These are phyloP conservation scores for Tetheella fluctuosa DNA, from an alignment of 2,888 invertebrate genomes.

Conservation along the genomic window DNA sequence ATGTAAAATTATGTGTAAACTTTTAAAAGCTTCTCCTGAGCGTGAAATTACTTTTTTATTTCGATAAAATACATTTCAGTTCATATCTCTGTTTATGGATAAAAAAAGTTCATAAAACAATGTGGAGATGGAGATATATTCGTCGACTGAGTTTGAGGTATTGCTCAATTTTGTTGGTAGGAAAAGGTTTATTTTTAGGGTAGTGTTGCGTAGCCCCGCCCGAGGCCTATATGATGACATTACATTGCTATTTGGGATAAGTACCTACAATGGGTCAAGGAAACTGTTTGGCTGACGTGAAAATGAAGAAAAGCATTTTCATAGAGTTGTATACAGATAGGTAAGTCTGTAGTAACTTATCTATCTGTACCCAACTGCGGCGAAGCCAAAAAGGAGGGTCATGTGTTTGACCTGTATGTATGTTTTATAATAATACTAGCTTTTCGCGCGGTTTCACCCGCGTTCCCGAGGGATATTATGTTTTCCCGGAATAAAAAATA, in stretches of 20 bases:
- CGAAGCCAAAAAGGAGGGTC: too few relatives aligned
- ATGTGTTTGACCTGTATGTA: too few relatives aligned
- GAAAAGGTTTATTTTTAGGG: not conserved
- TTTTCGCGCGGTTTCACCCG: too few relatives aligned
- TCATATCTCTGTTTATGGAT: not conserved
- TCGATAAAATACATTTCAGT: not conserved
- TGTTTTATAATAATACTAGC: too few relatives aligned
- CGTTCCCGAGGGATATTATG: too few relatives aligned
- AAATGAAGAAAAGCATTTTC: not conserved
- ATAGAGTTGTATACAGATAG: too few relatives aligned
- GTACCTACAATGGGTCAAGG: not conserved
- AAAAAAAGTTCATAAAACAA: not conserved
- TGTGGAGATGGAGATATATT: not conserved
- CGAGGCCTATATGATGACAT: too few relatives aligned
- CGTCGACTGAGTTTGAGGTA: not conserved
- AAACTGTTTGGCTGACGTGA: not conserved
- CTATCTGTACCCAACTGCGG: too few relatives aligned
- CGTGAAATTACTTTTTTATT: constrained; percentile 8
- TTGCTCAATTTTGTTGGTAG: not conserved
- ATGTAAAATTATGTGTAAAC: constrained; percentile 42
- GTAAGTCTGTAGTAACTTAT: not conserved
- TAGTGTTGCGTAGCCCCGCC: not conserved
- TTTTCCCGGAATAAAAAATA: too few relatives aligned
- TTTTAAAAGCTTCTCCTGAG: constrained; percentile 20
- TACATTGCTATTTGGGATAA: not conserved